Evolutionary conservation across 2,113 vertebrate species (phyloP), one percentile per base, ranked within the genome.

Genomic region (Sinocyclocheilus grahami): DNA sequence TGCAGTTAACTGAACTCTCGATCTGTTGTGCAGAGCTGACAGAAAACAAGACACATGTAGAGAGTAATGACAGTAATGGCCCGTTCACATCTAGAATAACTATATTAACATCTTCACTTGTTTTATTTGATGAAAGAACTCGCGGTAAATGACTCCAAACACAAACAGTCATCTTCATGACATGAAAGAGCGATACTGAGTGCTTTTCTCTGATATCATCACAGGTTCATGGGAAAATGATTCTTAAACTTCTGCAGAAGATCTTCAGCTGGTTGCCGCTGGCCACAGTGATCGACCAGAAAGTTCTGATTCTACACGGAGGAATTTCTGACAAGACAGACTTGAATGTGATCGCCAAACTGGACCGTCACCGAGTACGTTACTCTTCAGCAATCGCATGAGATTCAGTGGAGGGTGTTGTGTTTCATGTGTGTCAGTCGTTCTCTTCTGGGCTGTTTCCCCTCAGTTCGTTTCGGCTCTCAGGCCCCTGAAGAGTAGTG

Each of bases 241-340:
- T 99, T 86, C 90, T 99, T 33, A 96, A 95, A 89, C 94, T 95
- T 88, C 92, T 98, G 22, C 96, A 97, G 89, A 97, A 96, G 89
- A 96, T 99, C 60, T 99, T 99, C 88, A 96, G 97, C 90, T 97
- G 96, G 96, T 93, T 99, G 60, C 97, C 97, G 0, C 86, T 99
- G 90, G 98, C 96, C 60, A 97, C 97, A 0, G 78, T 98, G 83
- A 95, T 99, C 20, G 97, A 98, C 78, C 93, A 95, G 78, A 98
- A 39, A 39, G 5, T 39, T 39, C 39, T 39, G 39, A 39, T 39
- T 39, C 39, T 39, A 39, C 39, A 39, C 39, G 39, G 39, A 39
- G 39, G 39, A 39, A 39, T 39, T 39, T 39, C 39, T 39, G 39
- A 39, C 39, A 94, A 78, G 30, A 98, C 97, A 0, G 96, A 99